Evolutionary conservation across 2,113 vertebrate genomes (phyloP), one percentile per base, ranked within the genome.

Genomic region (Calyptomena viridis): DNA sequence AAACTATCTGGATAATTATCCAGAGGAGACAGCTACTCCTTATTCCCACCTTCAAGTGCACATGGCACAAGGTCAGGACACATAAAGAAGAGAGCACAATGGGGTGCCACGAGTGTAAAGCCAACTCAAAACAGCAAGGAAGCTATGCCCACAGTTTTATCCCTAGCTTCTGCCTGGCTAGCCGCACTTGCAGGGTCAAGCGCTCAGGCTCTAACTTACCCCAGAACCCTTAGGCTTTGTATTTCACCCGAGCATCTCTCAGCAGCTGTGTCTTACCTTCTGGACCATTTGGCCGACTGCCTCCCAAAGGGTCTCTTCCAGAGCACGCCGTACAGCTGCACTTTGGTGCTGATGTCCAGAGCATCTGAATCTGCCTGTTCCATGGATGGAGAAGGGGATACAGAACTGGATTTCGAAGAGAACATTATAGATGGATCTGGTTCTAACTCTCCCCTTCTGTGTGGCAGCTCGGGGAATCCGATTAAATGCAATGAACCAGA

Each of bases 271-370:
- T 5, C 97, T 98, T 98, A 99, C 99, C 99, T 99, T 96, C 98
- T 98, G 85, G 99, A 99, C 99, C 99, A 99, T 88, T 99, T 99
- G 95, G 99, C 98, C 0, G 99, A 99, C 5, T 98, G 98, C 33
- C 99, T 98, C 94, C 99, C 99, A 1, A 99, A 99, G 12, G 99
- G 99, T 97, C 99, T 98, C 96, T 99, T 99, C 99, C 99, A 99
- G 97, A 99, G 98, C 52, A 99, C 98, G 0, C 99, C 99, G 1
- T 99, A 98, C 64, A 99, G 98, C 98, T 99, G 99, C 98, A 99
- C 99, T 97, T 99, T 99, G 96, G 99, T 99, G 98, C 99, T 99
- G 98, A 99, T 98, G 96, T 99, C 99, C 98, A 99, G 90, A 67
- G 97, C 98, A 39, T 99, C 98, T 2, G 98, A 97, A 95, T 99